These are phyloP conservation scores for Caenorhabditis sulstoni DNA, from an alignment of 2,888 invertebrate genomes.

Conservation along the genomic window DNA sequence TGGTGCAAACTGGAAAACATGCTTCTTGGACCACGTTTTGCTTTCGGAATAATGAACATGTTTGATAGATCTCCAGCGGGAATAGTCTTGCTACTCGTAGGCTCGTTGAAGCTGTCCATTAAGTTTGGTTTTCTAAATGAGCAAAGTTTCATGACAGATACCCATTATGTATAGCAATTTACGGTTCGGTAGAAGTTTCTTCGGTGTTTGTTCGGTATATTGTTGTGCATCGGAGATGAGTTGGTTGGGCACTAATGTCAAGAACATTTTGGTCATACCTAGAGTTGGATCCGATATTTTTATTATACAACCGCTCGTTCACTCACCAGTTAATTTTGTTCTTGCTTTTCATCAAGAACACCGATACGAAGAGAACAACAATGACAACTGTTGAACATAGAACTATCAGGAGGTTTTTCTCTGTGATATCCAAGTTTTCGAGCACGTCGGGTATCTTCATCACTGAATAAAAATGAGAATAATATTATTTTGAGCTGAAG, in stretches of 20 bases:
- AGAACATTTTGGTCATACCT: constrained; percentile 77
- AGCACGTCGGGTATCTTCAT: constrained; percentile 44
- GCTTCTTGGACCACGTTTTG: constrained; percentile 64
- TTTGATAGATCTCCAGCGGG: constrained; percentile 61
- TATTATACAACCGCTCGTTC: no score
- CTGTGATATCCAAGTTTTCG: constrained; percentile 33
- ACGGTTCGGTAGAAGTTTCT: constrained; percentile 57
- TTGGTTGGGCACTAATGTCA: constrained; percentile 67
- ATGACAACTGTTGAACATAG: constrained; percentile 53
- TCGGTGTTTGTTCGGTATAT: constrained; percentile 75
- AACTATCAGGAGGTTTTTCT: constrained; percentile 34
- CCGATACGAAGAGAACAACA: constrained; percentile 51
- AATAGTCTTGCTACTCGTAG: constrained; percentile 12
- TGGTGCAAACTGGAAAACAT: constrained; percentile 78
- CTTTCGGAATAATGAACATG: constrained; percentile 74
- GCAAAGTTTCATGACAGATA: no score
- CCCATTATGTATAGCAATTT: no score
- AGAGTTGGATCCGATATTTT: constrained; percentile 3
- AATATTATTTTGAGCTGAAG: neutral
- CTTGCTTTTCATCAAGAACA: constrained; percentile 48
- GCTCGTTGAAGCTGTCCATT: neutral
- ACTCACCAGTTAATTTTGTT: constrained; percentile 59
- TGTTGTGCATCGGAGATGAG: constrained; percentile 73
- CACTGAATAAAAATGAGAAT: constrained; percentile 13
- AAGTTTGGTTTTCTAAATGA: constrained; percentile 35